Percentiles rank a stretch among this genome's conserved stretches.
Conservation (phyloP, 2,888 invertebrate species). For the Drosophila cracens region DNA sequence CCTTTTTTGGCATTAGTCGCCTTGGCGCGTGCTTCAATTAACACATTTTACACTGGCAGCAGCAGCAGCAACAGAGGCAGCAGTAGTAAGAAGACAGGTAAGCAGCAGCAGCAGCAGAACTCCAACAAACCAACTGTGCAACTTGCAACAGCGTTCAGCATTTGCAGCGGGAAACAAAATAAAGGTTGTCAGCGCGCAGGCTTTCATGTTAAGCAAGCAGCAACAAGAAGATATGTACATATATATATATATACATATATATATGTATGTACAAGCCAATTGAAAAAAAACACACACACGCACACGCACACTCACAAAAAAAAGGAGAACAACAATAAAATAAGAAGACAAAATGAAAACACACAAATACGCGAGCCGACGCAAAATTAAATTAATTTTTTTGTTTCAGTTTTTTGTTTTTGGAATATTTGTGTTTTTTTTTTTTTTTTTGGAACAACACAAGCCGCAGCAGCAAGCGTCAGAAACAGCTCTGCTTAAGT, state of each 20-base stretch:
- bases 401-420: slow-evolving; percentile 30
- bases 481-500: slow-evolving; percentile 46
- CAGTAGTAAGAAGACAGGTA: not conserved
- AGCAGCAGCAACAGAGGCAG: not conserved
- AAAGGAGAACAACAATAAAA: slow-evolving; percentile 17
- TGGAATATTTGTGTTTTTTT: slow-evolving; percentile 17
- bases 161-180: slow-evolving; percentile 19
- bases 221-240: slow-evolving; percentile 39
- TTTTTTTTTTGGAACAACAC: slow-evolving; percentile 24
- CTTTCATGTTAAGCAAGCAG: slow-evolving; percentile 52
- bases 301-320: slow-evolving; percentile 24
- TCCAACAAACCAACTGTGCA: slow-evolving; percentile 20
- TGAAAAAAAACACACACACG: slow-evolving; percentile 28
- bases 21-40: slow-evolving; percentile 71
- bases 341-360: slow-evolving; percentile 55
- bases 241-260: not conserved
- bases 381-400: slow-evolving; percentile 52
- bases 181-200: slow-evolving; percentile 38
- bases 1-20: slow-evolving; percentile 17
- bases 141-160: slow-evolving; percentile 46
- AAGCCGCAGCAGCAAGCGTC: slow-evolving; percentile 24
- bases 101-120: not conserved
- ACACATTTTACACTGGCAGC: slow-evolving; percentile 52
- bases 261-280: not conserved
- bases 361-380: slow-evolving; percentile 49